A percentile compares a stretch with the other conserved stretches of the same genome.
Conservation (phyloP, 2,888 invertebrate genomes). For the Dysmachus trigonus region DNA sequence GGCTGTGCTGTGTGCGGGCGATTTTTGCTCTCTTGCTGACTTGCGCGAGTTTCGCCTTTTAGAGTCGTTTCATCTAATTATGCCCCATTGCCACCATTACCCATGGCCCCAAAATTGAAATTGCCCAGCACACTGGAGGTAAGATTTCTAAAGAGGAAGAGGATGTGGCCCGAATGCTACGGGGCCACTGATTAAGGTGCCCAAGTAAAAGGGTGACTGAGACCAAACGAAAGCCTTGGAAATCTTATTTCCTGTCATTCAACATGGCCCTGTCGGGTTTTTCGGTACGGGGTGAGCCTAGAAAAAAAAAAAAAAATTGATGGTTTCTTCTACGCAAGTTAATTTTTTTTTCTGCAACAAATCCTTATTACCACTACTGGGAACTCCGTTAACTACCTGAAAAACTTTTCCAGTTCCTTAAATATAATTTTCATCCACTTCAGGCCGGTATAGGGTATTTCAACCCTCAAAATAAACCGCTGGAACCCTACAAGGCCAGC, state of each 20-base stretch:
- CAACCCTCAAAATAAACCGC: constrained; percentile 26
- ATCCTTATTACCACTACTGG: constrained; percentile 13
- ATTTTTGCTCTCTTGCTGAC: background rate
- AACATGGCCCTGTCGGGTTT: background rate
- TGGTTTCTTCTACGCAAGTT: background rate
- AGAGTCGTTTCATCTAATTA: constrained; percentile 14
- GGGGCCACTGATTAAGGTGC: constrained; percentile 13
- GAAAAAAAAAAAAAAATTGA: constrained; percentile 3
- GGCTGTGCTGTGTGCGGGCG: background rate
- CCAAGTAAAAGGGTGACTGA: background rate
- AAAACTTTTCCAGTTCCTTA: constrained; percentile 34
- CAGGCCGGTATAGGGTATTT: background rate
- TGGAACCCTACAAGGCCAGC: constrained; percentile 37
- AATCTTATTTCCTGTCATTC: constrained; percentile 15
- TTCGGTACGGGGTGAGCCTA: background rate
- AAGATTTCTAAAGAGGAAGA: background rate
- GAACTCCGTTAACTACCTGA: constrained; percentile 4
- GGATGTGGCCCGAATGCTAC: constrained; percentile 10
- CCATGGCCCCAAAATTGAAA: constrained; percentile 18
- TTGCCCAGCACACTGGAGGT: constrained; percentile 3
- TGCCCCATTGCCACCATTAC: background rate
- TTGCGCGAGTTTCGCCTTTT: background rate
- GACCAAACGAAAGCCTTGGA: background rate
- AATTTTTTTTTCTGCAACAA: background rate
- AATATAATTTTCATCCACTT: constrained; percentile 31